Evolutionary conservation across 2,113 vertebrate species (phyloP).

Genomic region (Paralichthys olivaceus): DNA sequence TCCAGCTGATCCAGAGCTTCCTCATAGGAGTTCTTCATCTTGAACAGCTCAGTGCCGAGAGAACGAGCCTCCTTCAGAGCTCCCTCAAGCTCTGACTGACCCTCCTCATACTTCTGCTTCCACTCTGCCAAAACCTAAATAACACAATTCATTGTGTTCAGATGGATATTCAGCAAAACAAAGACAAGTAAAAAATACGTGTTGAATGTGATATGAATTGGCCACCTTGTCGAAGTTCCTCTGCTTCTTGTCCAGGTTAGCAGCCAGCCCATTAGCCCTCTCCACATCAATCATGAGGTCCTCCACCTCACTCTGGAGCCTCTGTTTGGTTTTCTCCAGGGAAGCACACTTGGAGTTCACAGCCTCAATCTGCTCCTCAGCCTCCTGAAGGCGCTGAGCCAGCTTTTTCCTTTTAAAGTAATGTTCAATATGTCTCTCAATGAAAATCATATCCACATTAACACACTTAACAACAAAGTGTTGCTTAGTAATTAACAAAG

Average conservation of each 20-base stretch:
- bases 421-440: neutral
- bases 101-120: slow-evolving; percentile 71
- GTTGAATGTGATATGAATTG: neutral
- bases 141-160: neutral
- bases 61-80: slow-evolving; percentile 80
- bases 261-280: slow-evolving; percentile 61
- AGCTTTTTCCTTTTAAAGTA: slow-evolving; percentile 46
- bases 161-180: neutral
- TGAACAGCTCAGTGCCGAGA: slow-evolving; percentile 11
- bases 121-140: slow-evolving; percentile 66
- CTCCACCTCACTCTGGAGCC: slow-evolving; percentile 75
- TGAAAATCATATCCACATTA: neutral
- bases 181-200: neutral
- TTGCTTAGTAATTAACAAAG: neutral
- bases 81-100: slow-evolving; percentile 79
- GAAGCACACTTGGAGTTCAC: slow-evolving; percentile 73
- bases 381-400: slow-evolving; percentile 70
- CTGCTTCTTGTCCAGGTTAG: slow-evolving; percentile 73
- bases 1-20: slow-evolving; percentile 15
- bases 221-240: slow-evolving; percentile 71
- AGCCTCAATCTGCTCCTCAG: slow-evolving; percentile 72
- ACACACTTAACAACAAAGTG: neutral
- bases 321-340: slow-evolving; percentile 75
- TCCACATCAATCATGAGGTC: slow-evolving; percentile 77
- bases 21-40: slow-evolving; percentile 15